Base-by-base conservation (phyloP, 2,888 invertebrate genomes). In the Hermaeophaga mercurialis region DNA sequence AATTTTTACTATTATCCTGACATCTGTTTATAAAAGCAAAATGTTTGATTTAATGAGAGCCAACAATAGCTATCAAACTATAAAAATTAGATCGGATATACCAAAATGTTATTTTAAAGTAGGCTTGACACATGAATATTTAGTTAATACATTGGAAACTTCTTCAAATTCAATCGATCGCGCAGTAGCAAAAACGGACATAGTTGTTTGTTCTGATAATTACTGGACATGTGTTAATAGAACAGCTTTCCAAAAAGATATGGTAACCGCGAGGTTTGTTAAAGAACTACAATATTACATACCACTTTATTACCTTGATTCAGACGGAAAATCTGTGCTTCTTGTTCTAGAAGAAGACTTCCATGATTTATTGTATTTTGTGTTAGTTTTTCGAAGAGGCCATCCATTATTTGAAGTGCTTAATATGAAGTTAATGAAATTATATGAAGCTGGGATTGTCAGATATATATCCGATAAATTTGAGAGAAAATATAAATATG, bases 11-110 rank as follows among this genome's bases (percentile, higher is more conserved):
- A 14, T 56, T n/a, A 34, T 56, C 19, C 36, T 45, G 8, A 47
- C 52, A 8, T 52, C 45, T 3, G 14, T 38, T 6, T 56, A 56
- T 9, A 46, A 28, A 39, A 56, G 52, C 19, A 56, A 47, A 46
- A 45, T 56, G 41, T 56, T 19, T 18, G 34, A 41, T 18, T 38
- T 52, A 15, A 52, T 56, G 52, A 56, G 44, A 15, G 15, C 14
- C 1, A 17, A 39, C 14, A 28, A 6, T 9, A 19, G 39, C 19
- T 28, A 31, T 8, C 41, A 43, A 22, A 7, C 22, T 9, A 36
- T 57, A 8, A 34, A 31, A 12, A 17, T 48, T 8, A 19, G 24
- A 1, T 15, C 18, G 2, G 57, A 57, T n/a, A 19, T 57, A 9
- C 4, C 54, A 3, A 34, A 41, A 17, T 24, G n/a, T 17, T 39